Evolutionary conservation across 2,113 vertebrate genomes (phyloP), one percentile per base, ranked within the genome.

Genomic region (Macaca nemestrina): DNA sequence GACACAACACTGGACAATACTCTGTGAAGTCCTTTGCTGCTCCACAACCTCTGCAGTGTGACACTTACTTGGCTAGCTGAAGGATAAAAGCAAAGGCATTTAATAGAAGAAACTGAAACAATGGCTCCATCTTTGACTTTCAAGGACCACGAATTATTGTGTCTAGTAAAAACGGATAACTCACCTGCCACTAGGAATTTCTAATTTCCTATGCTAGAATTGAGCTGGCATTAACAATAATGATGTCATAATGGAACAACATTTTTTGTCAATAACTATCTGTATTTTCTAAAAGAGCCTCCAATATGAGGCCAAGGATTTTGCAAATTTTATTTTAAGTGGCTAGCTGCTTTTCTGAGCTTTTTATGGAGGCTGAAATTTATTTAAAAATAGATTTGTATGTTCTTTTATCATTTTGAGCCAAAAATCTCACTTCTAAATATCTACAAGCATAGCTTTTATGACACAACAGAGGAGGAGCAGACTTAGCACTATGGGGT

Each of bases 361-460:
- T 89, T 96, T 20, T 38, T 30, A 78, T 61, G 10, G 18, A 84
- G 12, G 5, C 32, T 85, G 13, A 78, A 59, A 90, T 87, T 40
- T 75, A 88, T 96, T 93, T 68, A 61, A 89, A 80, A 78, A 68
- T 78, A 91, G 68, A 93, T 43, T 68, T 17, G 38, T n/a, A 40
- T 38, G 4, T 2, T 18, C 17, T 40, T 80, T 91, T 76, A 25
- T 78, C 27, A 96, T 73, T 79, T 72, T 82, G 30, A 82, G 8
- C 13, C 25, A 72, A 82, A 94, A 94, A 64, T 8, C 25, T 5
- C 6, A 43, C 8, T 82, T 5, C 43, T 38, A 93, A 85, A 25
- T 59, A 17, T 27, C 18, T 1, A 9, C 6, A 94, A 55, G 22
- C 5, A 75, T 4, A 32, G 16, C 5, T 88, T 8, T 81, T 40